phyloP scores from a whole-genome alignment of 2,113 vertebrate genomes.

The Hepsetus odoe region DNA sequence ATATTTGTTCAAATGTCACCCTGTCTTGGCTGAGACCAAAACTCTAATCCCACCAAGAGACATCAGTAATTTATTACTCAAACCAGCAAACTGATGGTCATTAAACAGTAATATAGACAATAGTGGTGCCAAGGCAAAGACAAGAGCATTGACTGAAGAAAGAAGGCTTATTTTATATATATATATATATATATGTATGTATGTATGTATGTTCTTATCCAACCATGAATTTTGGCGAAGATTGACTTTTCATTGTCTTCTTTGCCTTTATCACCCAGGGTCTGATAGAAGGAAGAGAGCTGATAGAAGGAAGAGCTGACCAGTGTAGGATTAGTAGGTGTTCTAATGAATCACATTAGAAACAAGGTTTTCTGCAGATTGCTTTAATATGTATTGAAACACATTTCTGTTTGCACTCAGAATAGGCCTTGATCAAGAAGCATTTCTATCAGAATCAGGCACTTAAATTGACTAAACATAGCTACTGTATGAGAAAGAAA shows the following conservation, averaged over 20 bases:
- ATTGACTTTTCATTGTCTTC: not conserved
- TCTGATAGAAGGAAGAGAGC: not conserved
- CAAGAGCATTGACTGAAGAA: not conserved
- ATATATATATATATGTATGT: too few relatives aligned
- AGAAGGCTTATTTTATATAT: not conserved
- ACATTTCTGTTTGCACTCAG: not conserved
- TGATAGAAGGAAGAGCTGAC: not conserved
- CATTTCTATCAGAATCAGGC: not conserved
- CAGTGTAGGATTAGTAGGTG: not conserved
- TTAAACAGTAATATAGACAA: not conserved
- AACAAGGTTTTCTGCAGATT: not conserved
- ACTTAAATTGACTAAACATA: not conserved
- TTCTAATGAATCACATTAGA: conserved; percentile 1
- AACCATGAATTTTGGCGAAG: not conserved
- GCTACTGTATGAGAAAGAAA: not conserved
- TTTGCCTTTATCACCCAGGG: not conserved
- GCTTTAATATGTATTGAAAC: not conserved
- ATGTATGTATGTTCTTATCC: not conserved
- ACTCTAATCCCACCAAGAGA: not conserved
- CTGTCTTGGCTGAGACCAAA: not conserved
- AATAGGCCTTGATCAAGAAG: not conserved
- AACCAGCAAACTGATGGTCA: conserved; percentile 3
- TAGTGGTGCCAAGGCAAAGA: not conserved
- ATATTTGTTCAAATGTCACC: not conserved
- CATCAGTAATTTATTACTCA: conserved; percentile 12